Evolutionary conservation across 2,113 vertebrate species (phyloP), one percentile per base, ranked within the genome.

Genomic region (Atherinomorus stipes): DNA sequence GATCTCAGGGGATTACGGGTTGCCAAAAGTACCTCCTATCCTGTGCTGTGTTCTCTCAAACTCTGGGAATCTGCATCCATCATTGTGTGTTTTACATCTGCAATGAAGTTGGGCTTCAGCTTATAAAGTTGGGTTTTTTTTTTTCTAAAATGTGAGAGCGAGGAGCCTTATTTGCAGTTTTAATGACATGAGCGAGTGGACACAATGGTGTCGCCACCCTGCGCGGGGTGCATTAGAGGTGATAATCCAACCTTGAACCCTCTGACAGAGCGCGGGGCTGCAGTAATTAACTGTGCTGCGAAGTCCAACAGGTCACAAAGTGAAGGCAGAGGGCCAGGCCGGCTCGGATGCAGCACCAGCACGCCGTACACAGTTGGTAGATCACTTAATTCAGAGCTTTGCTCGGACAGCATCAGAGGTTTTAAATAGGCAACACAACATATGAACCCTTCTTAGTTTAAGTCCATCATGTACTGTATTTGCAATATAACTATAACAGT

Each of bases 181-280:
- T 62, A 71, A 67, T 53, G 52, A 80, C 22, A 23, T 63, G 76
- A 73, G 78, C 71, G 73, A 69, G 22, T 4, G 81, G 53, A 22
- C 37, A 53, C 65, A 54, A 21, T 7, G 1, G 75, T 57, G 53
- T 54, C n/a, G 15, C 63, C 28, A 21, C 52, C 56, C 79, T 37
- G 47, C 6, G 4, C 52, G 16, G 69, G 61, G 54, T 54, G 79
- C 74, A 60, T 61, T 52, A 79, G 71, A 86, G 82, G 89, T 84
- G 88, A 89, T 90, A 85, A 92, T 86, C 88, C 71, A 80, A 51
- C 67, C 38, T 64, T 80, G 88, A 78, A 74, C 85, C 80, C 69
- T 75, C 31, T 77, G 78, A 87, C 68, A 79, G 85, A 84, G 70
- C 51, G 34, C 54, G 74, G 31, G 63, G 63, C 47, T 44, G 71